A percentile compares a stretch with the other conserved stretches of the same genome.
These are phyloP conservation scores for Hormaphis cornu DNA, from an alignment of 1,140 invertebrate species.

Conservation along the genomic window DNA sequence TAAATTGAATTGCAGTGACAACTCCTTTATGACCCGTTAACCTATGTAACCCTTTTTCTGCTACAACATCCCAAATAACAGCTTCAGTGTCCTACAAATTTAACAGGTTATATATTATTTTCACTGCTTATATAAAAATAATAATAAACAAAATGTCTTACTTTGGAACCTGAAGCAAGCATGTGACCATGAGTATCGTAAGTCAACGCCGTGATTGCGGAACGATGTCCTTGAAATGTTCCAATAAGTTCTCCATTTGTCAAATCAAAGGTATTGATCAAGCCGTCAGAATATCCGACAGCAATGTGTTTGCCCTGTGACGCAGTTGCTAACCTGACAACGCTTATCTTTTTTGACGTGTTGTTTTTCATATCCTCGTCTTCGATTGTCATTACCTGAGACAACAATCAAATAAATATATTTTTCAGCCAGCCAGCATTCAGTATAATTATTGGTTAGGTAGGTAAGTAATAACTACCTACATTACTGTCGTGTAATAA, in stretches of 20 bases:
- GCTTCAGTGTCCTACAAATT: constrained; percentile 74
- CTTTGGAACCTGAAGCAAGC: constrained; percentile 78
- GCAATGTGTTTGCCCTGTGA: constrained; percentile 68
- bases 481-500: no score
- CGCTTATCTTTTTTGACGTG: constrained; percentile 56
- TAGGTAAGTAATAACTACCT: no score
- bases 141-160: constrained; percentile 40
- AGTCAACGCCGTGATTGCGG: constrained; percentile 67
- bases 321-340: constrained; percentile 61
- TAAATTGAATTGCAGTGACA: constrained; percentile 79
- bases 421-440: no score
- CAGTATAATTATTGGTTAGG: no score
- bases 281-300: constrained; percentile 85
- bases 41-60: constrained; percentile 77
- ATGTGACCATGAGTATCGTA: constrained; percentile 72
- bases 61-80: constrained; percentile 89
- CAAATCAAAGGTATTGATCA: constrained; percentile 71
- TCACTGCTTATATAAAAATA: not conserved
- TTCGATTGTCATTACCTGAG: constrained; percentile 19
- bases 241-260: constrained; percentile 58
- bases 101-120: not conserved
- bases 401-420: not conserved
- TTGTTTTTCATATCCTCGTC: constrained; percentile 22
- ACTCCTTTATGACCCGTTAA: constrained; percentile 86
- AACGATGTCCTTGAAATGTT: constrained; percentile 81